Base-by-base conservation (phyloP, 1,140 invertebrate species). In the Drosophila kepulauana region DNA sequence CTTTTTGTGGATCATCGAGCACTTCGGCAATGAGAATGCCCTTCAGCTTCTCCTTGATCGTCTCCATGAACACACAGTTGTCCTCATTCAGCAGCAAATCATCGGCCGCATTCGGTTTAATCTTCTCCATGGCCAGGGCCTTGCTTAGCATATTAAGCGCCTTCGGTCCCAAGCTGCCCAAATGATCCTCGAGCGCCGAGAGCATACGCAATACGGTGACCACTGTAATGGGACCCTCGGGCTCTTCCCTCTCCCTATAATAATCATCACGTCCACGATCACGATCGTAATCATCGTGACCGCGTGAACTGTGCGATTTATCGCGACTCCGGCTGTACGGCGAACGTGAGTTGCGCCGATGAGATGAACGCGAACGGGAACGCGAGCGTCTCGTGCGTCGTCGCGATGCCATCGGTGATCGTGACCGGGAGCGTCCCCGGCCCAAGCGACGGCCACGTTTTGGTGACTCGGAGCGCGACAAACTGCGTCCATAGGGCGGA, bases 1-100 rank as follows among this genome's bases (percentile, higher is more conserved):
- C 78, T 85, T 92, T 92, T 78, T 93, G 85, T 48, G 72, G 71
- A 67, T 94, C 94, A 35, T 94, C 94, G 15, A 97, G 95, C 79
- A 97, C 94, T 48, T 96, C 96, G 5, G 96, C 96, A 71, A 96
- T 95, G 35, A 96, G 91, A 61, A 96, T 96, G 41, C 97, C 97
- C 92, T 96, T 97, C 10, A 98, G 92, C 91, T 97, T 97, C 86
- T 97, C 97, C 88, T 97, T 97, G 0, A 96, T 95, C 0, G 96
- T 97, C 93, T 97, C 97, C 58, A 98, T 95, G 46, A 97, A 93
- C 0, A 96, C 95, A 79, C 94, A 95, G 56, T 96, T 95, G 38
- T 95, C 94, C 25, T 96, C 95, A 74, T 96, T 95, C 30, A 95
- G 93, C 0, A 97, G 84, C 2, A 97, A 78, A 57, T 95, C 94